phyloP scores from a whole-genome alignment of 2,797 vertebrate species.

The Danio choprae region DNA sequence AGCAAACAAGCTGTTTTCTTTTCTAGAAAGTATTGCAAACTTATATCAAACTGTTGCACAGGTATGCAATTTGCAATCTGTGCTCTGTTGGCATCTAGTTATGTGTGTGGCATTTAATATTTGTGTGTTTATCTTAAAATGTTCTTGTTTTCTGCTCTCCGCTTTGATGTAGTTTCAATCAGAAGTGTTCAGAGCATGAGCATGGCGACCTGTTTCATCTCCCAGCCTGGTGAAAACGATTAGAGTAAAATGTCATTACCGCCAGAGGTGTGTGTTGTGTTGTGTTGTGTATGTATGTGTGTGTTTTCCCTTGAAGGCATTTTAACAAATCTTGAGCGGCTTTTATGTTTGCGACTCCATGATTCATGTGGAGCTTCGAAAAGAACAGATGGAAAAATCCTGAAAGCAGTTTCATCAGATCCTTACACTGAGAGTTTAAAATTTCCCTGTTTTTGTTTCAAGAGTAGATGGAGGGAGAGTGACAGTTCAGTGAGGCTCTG shows the following conservation, averaged over 20 bases:
- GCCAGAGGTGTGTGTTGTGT: constrained; percentile 26
- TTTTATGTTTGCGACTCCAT: constrained; percentile 51
- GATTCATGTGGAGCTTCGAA: constrained; percentile 39
- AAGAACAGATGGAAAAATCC: constrained; percentile 54
- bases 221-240: constrained; percentile 38
- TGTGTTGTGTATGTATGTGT: constrained; percentile 47
- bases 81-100: neutral
- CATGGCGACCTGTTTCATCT: constrained; percentile 41
- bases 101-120: neutral
- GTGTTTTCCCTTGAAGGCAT: constrained; percentile 60
- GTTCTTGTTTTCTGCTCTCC: neutral
- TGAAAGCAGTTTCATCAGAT: constrained; percentile 19
- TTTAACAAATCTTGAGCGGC: constrained; percentile 61
- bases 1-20: neutral
- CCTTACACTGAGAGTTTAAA: constrained; percentile 20
- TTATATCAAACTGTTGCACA: neutral
- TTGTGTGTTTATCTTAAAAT: constrained; percentile 4
- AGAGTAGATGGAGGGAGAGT: neutral
- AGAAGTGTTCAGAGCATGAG: constrained; percentile 11
- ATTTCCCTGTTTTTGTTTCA: constrained; percentile 20
- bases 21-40: neutral
- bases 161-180: neutral
- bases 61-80: neutral
- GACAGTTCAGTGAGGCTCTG: neutral
- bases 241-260: constrained; percentile 48